Conservation (phyloP, 92 coral and sea anemone species). For the Palythoa heliodiscus region DNA sequence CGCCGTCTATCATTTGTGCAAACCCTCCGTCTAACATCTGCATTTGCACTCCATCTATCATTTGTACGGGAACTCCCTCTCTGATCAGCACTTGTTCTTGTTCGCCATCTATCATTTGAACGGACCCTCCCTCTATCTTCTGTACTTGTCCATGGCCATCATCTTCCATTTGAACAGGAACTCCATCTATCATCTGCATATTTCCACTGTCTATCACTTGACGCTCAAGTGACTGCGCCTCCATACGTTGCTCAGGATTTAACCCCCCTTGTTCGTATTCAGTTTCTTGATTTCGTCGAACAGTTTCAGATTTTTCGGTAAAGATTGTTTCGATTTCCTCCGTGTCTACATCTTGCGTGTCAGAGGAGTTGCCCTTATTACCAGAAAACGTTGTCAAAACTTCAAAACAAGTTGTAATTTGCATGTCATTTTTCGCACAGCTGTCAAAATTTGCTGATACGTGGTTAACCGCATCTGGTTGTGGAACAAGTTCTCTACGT, state of each 20-base stretch:
- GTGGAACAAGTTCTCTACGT: neutral
- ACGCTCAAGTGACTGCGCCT: neutral
- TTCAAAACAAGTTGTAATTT: slow-evolving; percentile 29
- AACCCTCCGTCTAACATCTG: neutral
- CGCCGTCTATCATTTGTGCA: neutral
- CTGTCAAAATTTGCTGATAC: neutral
- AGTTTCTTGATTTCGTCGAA: neutral
- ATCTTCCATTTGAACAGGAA: no score
- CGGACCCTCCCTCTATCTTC: neutral
- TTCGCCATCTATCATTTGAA: neutral
- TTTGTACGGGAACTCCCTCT: neutral
- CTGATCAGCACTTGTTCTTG: neutral
- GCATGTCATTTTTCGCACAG: slow-evolving; percentile 25
- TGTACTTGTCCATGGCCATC: neutral
- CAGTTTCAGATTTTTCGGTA: neutral
- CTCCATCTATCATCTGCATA: neutral
- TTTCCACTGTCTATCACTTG: neutral
- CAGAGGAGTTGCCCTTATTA: neutral
- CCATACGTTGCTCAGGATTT: neutral
- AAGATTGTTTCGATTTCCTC: slow-evolving; percentile 6
- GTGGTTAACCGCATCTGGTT: slow-evolving; percentile 47
- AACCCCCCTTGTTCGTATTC: neutral
- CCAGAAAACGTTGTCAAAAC: neutral
- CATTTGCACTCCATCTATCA: neutral
- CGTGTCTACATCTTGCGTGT: slow-evolving; percentile 36